A percentile compares a stretch with the other conserved stretches of the same genome.
Evolutionary conservation across 2,113 vertebrate genomes (phyloP).

Genomic region (Dolichallabes microphthalmus): DNA sequence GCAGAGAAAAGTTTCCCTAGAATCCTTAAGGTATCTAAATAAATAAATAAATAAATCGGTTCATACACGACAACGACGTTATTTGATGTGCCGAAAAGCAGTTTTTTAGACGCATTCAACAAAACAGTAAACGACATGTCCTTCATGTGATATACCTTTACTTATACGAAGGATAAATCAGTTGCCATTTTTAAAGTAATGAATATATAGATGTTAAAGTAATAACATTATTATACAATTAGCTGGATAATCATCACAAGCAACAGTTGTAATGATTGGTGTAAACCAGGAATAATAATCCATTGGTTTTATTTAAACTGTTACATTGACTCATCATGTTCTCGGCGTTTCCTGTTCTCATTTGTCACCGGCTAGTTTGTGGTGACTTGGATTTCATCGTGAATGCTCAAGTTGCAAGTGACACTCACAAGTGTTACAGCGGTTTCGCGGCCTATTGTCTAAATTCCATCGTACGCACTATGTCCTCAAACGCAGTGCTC

Average conservation of each 20-base stretch:
- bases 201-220: not conserved
- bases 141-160: not conserved
- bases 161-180: not conserved
- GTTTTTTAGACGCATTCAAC: not conserved
- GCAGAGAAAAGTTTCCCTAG: no score
- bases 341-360: slow-evolving; percentile 10
- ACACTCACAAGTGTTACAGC: not conserved
- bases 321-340: not conserved
- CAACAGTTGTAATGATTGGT: not conserved
- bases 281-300: not conserved
- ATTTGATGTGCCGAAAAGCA: not conserved
- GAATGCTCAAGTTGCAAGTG: slow-evolving; percentile 11
- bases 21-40: no score
- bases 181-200: not conserved
- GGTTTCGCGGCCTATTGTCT: slow-evolving; percentile 8
- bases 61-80: not conserved
- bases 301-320: not conserved
- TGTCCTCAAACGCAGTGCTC: not conserved
- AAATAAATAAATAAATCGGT: no score
- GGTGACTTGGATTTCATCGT: slow-evolving; percentile 17
- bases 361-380: not conserved
- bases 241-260: not conserved
- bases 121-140: not conserved
- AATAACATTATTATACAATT: not conserved
- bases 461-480: slow-evolving; percentile 4